These are phyloP conservation scores for Tachuris rubrigastra DNA, from an alignment of 2,113 vertebrate genomes.

Conservation along the genomic window DNA sequence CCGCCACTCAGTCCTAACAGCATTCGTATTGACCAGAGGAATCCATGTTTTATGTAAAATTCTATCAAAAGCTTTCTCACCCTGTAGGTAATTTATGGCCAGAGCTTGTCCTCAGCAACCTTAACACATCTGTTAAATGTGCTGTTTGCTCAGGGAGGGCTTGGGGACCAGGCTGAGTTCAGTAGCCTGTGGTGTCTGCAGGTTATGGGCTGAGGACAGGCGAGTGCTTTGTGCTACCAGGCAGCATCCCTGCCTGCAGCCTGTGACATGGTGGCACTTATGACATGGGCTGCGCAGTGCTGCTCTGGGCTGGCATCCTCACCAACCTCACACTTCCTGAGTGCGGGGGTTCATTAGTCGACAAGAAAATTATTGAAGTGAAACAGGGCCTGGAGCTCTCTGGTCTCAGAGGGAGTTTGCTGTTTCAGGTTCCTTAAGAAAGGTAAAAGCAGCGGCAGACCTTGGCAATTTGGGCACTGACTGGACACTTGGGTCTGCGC, in stretches of 20 bases:
- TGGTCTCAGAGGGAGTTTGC: neutral
- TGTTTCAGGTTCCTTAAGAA: neutral
- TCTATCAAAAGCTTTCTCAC: neutral
- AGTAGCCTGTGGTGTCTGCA: neutral
- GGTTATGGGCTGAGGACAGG: fast-evolving
- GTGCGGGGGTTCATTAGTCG: neutral
- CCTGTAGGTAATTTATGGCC: neutral
- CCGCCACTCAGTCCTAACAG: neutral
- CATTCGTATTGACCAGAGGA: neutral
- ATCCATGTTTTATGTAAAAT: neutral
- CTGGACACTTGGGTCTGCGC: neutral
- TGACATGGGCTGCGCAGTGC: fast-evolving
- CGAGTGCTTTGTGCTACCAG: neutral
- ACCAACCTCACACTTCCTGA: neutral
- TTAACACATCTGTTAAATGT: neutral
- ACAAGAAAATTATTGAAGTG: neutral
- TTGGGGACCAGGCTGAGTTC: neutral
- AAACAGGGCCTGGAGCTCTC: neutral
- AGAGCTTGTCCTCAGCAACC: neutral
- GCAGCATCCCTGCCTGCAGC: neutral
- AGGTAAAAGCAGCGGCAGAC: neutral
- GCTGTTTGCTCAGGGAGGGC: neutral
- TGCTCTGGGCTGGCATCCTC: neutral
- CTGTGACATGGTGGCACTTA: fast-evolving
- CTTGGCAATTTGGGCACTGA: neutral